Conservation (phyloP, 2,888 invertebrate genomes). For the Aphidius colemani region DNA sequence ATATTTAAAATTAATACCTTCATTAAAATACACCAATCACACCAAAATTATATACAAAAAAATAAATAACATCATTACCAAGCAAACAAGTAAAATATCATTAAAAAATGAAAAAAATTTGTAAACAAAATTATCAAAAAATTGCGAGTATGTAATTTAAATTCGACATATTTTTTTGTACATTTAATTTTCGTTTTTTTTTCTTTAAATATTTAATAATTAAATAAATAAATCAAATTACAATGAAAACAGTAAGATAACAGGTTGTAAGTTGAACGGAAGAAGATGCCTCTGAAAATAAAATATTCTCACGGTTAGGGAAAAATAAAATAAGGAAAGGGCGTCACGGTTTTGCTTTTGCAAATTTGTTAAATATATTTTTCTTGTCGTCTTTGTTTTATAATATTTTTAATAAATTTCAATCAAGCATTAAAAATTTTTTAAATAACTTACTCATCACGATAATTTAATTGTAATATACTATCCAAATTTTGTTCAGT, state of each 20-base stretch:
- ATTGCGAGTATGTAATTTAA: no score
- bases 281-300: conserved; percentile 7
- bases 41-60: no score
- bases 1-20: no score
- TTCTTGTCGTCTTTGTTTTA: not conserved
- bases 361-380: conserved; percentile 23
- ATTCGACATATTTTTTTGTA: not conserved
- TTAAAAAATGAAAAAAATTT: no score
- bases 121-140: no score
- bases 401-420: not conserved
- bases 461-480: conserved; percentile 42
- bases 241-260: conserved; percentile 4
- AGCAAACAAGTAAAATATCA: no score
- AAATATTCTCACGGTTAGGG: conserved; percentile 24
- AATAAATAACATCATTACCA: no score
- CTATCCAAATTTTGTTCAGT: conserved; percentile 47
- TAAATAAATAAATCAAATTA: not conserved
- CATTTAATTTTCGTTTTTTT: no score
- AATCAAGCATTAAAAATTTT: conserved; percentile 5
- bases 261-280: not conserved
- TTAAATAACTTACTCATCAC: conserved; percentile 43
- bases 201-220: no score
- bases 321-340: conserved; percentile 1
- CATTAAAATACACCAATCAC: no score
- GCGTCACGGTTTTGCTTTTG: conserved; percentile 29